Base-by-base conservation (phyloP, 2,888 invertebrate species). In the Drosophila quinaria region DNA sequence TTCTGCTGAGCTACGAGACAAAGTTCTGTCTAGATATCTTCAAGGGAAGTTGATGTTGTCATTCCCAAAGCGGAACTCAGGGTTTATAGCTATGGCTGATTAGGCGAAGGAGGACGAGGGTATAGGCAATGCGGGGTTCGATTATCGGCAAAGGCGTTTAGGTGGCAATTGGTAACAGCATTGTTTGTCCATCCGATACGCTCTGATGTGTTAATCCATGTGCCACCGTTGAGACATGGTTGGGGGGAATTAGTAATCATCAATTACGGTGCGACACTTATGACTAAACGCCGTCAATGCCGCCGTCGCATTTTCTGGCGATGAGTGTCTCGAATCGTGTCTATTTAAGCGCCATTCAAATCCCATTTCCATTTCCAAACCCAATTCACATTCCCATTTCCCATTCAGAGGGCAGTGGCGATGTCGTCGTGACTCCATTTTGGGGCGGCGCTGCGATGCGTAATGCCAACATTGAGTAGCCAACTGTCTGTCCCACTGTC, bases 381-480 rank as follows among this genome's bases (percentile, higher is more conserved):
- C 46, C 63, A 22, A 4, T 15, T 39, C 1, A 31, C 56, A 62
- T 59, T 59, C 51, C 19, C 13, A 13, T n/a, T 42, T 42, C 9
- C 37, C 62, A 64, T 61, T 61, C 54, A 51, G 59, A 67, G 78
- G 78, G 66, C 59, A 65, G 51, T 8, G 56, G 3, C 47, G 62
- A 17, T 70, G 33, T 31, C 55, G 80, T 80, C 83, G 84, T 84
- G 84, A 89, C 84, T 84, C 89, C 84, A 70, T 85, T 86, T 81
- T 29, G 78, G 77, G 80, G 37, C 59, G 68, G 65, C 56, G 86
- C 87, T 84, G 84, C 84, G 86, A 83, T 84, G 84, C 84, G 84
- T 84, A 84, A 84, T 84, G 73, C 76, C 85, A 84, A 84, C 73
- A 46, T 67, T 79, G 70, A 70, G 83, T 86, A 88, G 82, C 68